Conservation (phyloP, 2,888 invertebrate species). For the Clostera curtula region DNA sequence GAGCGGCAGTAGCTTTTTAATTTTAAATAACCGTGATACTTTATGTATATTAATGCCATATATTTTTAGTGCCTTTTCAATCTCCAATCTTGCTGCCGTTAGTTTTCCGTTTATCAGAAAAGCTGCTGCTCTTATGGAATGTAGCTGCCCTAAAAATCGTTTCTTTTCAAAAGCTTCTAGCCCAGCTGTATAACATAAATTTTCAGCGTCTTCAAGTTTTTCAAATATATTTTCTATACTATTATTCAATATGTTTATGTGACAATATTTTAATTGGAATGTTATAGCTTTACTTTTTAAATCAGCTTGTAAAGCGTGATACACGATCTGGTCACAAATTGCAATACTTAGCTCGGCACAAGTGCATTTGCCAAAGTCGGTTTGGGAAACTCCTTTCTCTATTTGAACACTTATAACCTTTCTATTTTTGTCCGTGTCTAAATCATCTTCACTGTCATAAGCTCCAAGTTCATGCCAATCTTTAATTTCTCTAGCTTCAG, state of each 20-base stretch:
- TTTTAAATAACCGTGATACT: slow-evolving; percentile 34
- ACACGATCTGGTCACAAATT: slow-evolving; percentile 52
- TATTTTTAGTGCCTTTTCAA: slow-evolving; percentile 42
- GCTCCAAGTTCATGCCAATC: slow-evolving; percentile 55
- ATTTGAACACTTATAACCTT: slow-evolving; percentile 38
- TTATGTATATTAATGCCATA: slow-evolving; percentile 46
- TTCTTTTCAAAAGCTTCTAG: slow-evolving; percentile 32
- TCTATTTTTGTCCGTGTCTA: slow-evolving; percentile 20
- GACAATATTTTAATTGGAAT: slow-evolving; percentile 43
- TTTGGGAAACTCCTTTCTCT: slow-evolving; percentile 49
- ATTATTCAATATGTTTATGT: slow-evolving; percentile 43
- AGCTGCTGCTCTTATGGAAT: slow-evolving; percentile 47
- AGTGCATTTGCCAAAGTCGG: slow-evolving; percentile 48
- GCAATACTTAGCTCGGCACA: slow-evolving; percentile 53
- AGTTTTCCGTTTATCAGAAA: slow-evolving; percentile 36
- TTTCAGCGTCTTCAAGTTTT: slow-evolving; percentile 49
- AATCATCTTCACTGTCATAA: slow-evolving; percentile 44
- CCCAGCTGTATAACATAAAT: slow-evolving; percentile 26
- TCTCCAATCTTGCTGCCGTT: slow-evolving; percentile 38
- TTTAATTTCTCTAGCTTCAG: slow-evolving; percentile 38
- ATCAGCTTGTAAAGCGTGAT: slow-evolving; percentile 58
- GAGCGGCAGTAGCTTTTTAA: slow-evolving; percentile 28
- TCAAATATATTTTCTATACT: slow-evolving; percentile 35
- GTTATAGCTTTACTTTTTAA: slow-evolving; percentile 47
- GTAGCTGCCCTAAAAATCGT: slow-evolving; percentile 47